These are phyloP conservation scores for Oreamnos americanus DNA, from an alignment of 2,113 vertebrate species.

Conservation along the genomic window DNA sequence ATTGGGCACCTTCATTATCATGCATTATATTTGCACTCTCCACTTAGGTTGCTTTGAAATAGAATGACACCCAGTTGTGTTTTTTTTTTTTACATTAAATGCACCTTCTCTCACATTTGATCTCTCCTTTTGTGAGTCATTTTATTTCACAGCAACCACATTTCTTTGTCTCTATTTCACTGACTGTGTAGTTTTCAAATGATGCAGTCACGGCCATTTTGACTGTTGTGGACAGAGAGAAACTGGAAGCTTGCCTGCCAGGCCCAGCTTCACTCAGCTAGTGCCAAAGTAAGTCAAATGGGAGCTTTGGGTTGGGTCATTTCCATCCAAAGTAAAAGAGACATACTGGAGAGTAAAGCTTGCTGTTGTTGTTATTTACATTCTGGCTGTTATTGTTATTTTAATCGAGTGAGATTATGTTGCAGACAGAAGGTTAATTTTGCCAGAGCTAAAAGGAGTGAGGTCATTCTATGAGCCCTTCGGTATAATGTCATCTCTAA, in stretches of 20 bases:
- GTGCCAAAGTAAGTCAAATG: background rate
- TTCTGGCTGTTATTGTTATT: background rate
- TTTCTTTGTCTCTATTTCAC: slow-evolving; percentile 55
- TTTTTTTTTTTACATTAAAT: slow-evolving; percentile 39
- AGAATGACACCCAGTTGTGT: slow-evolving; percentile 56
- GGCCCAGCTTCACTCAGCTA: background rate
- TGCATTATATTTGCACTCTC: slow-evolving; percentile 58
- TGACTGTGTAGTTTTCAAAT: slow-evolving; percentile 17
- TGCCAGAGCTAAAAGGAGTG: background rate
- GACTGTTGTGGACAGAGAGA: background rate
- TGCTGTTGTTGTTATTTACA: background rate
- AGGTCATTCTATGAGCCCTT: background rate
- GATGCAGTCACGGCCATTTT: background rate
- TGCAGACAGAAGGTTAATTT: background rate
- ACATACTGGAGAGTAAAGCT: background rate
- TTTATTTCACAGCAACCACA: slow-evolving; percentile 35
- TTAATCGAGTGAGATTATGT: background rate
- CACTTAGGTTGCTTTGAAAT: slow-evolving; percentile 46
- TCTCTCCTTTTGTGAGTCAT: slow-evolving; percentile 15
- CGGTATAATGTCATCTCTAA: background rate
- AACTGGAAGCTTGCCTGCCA: background rate
- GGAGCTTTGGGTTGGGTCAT: background rate
- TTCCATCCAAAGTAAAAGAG: background rate
- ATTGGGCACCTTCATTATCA: slow-evolving; percentile 63
- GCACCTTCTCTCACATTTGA: slow-evolving; percentile 38